Evolutionary conservation across 1,140 invertebrate genomes (phyloP).

Genomic region (Tetraneura akinire): DNA sequence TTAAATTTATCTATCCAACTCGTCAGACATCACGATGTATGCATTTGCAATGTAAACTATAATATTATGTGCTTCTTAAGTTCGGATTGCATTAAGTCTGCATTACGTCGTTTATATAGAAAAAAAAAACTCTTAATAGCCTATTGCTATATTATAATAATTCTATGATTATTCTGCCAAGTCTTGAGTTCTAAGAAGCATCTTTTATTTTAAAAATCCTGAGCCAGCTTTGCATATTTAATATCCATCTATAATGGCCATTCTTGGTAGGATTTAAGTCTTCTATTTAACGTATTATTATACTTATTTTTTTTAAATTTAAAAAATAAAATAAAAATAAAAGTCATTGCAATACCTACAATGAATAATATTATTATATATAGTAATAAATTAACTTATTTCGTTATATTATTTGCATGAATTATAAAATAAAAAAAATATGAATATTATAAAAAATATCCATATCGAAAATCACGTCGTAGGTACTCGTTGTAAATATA

Average conservation of each 20-base stretch:
- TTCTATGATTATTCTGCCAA: slow-evolving; percentile 11
- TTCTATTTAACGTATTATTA: neutral
- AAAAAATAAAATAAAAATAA: too few species aligned
- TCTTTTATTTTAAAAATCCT: neutral
- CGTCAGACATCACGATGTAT: neutral
- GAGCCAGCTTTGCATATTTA: slow-evolving; percentile 3
- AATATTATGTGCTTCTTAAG: neutral
- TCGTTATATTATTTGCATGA: too few species aligned
- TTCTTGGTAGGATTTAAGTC: neutral
- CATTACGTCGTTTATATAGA: too few species aligned
- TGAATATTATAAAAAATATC: too few species aligned
- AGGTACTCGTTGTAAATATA: too few species aligned
- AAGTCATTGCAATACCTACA: too few species aligned
- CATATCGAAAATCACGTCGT: too few species aligned
- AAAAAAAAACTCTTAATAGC: neutral
- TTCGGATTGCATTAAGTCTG: neutral
- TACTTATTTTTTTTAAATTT: too few species aligned
- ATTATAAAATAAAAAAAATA: too few species aligned
- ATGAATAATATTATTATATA: too few species aligned
- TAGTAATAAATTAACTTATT: too few species aligned
- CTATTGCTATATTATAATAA: neutral
- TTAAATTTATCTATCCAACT: neutral
- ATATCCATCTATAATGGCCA: slow-evolving; percentile 27
- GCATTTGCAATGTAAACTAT: too few species aligned
- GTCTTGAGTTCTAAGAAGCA: neutral